Evolutionary conservation across 2,113 vertebrate genomes (phyloP), one percentile per base, ranked within the genome.

Genomic region (Oxygymnocypris stewartii): DNA sequence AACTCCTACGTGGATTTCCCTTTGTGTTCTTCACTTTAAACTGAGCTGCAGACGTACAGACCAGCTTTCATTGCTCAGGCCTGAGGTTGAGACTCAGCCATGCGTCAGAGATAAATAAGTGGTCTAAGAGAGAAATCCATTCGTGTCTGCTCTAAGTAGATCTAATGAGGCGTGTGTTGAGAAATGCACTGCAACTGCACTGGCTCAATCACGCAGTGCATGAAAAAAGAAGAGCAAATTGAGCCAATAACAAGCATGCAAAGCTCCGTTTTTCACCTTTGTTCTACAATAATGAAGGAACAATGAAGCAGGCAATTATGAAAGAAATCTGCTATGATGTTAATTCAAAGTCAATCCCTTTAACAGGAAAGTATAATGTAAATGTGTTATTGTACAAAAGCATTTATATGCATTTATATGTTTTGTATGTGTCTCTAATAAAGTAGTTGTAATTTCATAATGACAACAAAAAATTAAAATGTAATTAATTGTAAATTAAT

Each of bases 81-180:
- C 65, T 31, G 35, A 80, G 77, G 40, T 31, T 59, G n/a, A 73
- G 77, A 71, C 40, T 71, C 67, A 80, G 31, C 77, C 76, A 54
- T 80, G 84, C 85, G 35, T 73, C 79, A 47, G 23, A 81, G 54
- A 74, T 82, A 71, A 82, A 82, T 82, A 82, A 81, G 57, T 25
- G 59, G 57, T 81, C 57, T 80, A 40, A n/a, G 63, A 69, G 80
- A 67, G 63, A 81, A 71, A 80, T 65, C 47, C 77, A 6, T 18
- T 65, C 59, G 12, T 44, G 67, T 79, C 80, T 40, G 76, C 47
- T 57, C 51, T 74, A 80, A 80, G 49, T 80, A 37, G 69, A 73
- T 74, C 69, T 75, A 86, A 86, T 86, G 85, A 82, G 74, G 65
- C 85, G 44, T 74, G 51, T 42, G 51, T 79, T 63, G 25, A 59